These are phyloP conservation scores for Polypedilum pembai DNA, from an alignment of 1,140 invertebrate species.

Conservation along the genomic window DNA sequence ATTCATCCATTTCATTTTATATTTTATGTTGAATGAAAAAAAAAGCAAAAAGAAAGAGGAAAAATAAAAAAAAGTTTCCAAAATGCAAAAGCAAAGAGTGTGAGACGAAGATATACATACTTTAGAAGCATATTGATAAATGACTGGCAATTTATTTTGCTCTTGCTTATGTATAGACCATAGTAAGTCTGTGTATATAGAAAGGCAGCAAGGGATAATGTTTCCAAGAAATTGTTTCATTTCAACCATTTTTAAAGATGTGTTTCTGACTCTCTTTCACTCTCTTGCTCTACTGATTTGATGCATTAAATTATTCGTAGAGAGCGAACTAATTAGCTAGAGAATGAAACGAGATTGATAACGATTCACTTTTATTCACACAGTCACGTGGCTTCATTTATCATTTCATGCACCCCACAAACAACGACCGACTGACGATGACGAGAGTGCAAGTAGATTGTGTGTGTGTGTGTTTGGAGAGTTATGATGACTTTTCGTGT, in stretches of 20 bases:
- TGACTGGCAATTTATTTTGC: constrained; percentile 25
- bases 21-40: constrained; percentile 20
- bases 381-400: constrained; percentile 8
- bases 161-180: constrained; percentile 2
- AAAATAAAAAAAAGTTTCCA: background rate
- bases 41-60: background rate
- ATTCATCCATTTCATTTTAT: constrained; percentile 15
- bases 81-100: constrained; percentile 5
- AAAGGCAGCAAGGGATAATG: background rate
- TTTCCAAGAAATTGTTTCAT: constrained; percentile 9
- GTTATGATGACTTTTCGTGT: background rate
- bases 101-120: background rate
- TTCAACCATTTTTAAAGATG: background rate
- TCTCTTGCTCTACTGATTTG: too few relatives aligned
- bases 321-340: too few relatives aligned
- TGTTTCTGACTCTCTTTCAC: too few relatives aligned
- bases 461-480: background rate
- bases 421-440: background rate
- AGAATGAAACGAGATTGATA: too few relatives aligned
- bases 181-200: background rate
- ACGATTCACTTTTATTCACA: too few relatives aligned
- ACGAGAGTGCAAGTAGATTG: too few relatives aligned
- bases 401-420: constrained; percentile 1
- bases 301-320: too few relatives aligned
- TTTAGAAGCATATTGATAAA: constrained; percentile 24